phyloP scores from a whole-genome alignment of 2,113 vertebrate genomes.

The Periophthalmodon schlosseri region DNA sequence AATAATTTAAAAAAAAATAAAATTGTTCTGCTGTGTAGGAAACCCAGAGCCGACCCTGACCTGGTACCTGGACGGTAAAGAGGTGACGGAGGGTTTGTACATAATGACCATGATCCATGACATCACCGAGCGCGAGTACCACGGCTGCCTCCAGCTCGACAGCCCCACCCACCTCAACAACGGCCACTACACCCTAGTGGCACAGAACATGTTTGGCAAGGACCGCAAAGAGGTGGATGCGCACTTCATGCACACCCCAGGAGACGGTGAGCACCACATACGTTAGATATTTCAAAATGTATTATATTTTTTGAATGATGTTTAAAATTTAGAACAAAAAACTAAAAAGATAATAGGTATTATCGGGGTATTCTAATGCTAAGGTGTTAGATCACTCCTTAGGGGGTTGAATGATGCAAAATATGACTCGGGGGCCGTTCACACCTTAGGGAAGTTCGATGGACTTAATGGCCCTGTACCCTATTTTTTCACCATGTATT shows the following conservation, averaged over 20 bases:
- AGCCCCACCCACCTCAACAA: slow-evolving; percentile 96
- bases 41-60: slow-evolving; percentile 86
- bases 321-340: not conserved
- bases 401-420: too few relatives aligned
- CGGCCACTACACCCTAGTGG: slow-evolving; percentile 87
- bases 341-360: too few relatives aligned
- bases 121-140: slow-evolving; percentile 89
- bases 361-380: too few relatives aligned
- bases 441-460: too few relatives aligned
- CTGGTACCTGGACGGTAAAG: slow-evolving; percentile 83
- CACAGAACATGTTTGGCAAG: slow-evolving; percentile 83
- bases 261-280: slow-evolving; percentile 77
- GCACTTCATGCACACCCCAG: slow-evolving; percentile 91
- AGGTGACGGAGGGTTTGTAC: slow-evolving; percentile 83
- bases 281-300: not conserved
- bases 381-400: too few relatives aligned
- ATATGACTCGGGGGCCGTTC: too few relatives aligned
- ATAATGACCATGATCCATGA: slow-evolving; percentile 92
- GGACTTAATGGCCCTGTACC: too few relatives aligned
- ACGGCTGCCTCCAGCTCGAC: slow-evolving; percentile 95
- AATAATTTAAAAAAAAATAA: too few relatives aligned
- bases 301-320: not conserved
- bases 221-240: slow-evolving; percentile 84
- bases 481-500: too few relatives aligned
- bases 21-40: slow-evolving; percentile 60